phyloP scores from a whole-genome alignment of 64 coral and sea anemone genomes.

The Trachythela sp. region DNA sequence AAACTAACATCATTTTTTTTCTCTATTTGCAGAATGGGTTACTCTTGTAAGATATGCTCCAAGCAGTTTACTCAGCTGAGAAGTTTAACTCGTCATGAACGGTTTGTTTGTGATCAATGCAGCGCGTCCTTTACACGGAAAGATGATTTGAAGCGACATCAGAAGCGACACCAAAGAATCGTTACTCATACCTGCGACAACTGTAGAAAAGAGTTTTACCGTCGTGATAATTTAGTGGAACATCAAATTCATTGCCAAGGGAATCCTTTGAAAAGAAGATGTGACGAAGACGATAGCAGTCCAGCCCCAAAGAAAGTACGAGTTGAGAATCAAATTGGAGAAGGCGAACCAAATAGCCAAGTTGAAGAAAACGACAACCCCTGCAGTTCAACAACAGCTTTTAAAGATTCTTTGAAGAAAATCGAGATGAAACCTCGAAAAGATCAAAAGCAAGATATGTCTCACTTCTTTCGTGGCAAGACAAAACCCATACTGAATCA shows the following conservation, averaged over 20 bases:
- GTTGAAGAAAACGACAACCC: slow-evolving; percentile 20
- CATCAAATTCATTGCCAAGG: neutral
- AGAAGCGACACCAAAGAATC: neutral
- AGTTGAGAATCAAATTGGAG: neutral
- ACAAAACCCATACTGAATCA: neutral
- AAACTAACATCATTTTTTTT: too few species aligned
- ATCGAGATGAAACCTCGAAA: neutral
- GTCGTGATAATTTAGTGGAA: neutral
- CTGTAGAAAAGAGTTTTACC: neutral
- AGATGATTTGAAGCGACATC: neutral
- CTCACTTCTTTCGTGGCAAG: neutral
- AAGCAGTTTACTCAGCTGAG: neutral
- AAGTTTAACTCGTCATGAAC: neutral
- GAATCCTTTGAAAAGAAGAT: neutral
- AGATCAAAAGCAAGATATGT: slow-evolving; percentile 30
- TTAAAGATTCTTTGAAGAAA: slow-evolving; percentile 29
- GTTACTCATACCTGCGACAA: neutral
- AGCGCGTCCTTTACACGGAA: neutral
- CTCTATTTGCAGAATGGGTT: neutral
- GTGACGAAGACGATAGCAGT: neutral
- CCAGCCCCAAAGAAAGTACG: too few species aligned
- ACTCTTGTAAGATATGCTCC: neutral
- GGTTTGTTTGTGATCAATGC: neutral
- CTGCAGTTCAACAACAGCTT: neutral
- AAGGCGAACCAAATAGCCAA: neutral